These are phyloP conservation scores for Oriolus oriolus DNA, from an alignment of 2,113 vertebrate species.

Conservation along the genomic window DNA sequence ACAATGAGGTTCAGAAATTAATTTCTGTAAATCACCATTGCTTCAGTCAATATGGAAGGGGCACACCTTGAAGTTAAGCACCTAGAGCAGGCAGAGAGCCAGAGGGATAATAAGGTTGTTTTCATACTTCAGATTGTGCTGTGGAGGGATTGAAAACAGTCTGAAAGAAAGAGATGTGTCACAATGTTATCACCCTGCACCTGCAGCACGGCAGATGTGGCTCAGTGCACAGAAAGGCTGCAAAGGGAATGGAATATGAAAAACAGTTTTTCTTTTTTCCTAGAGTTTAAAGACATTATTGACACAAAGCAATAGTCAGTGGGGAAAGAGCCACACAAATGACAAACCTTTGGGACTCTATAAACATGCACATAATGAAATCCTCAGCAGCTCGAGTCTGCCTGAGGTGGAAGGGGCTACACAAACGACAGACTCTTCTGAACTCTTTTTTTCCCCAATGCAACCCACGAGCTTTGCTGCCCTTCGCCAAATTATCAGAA, in stretches of 20 bases:
- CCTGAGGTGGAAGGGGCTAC: neutral
- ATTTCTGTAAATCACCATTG: neutral
- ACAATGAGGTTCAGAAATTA: neutral
- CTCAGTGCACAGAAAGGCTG: neutral
- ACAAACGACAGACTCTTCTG: neutral
- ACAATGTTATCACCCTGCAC: neutral
- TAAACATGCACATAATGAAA: neutral
- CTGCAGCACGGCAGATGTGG: neutral
- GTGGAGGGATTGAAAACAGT: neutral
- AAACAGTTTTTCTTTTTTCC: neutral
- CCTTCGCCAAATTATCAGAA: neutral
- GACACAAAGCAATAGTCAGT: neutral
- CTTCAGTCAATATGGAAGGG: neutral
- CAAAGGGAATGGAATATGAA: neutral
- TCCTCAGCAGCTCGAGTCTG: neutral
- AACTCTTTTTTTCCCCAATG: neutral
- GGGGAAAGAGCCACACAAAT: neutral
- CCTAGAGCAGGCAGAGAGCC: neutral
- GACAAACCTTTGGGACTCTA: neutral
- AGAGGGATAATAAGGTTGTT: neutral
- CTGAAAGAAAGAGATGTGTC: neutral
- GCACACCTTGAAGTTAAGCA: neutral
- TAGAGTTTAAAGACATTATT: neutral
- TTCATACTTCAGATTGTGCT: neutral
- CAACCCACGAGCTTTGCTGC: neutral